Percentiles rank a stretch among this genome's conserved stretches.
phyloP scores from a whole-genome alignment of 2,797 vertebrate genomes.

The Clarias platycephalus region DNA sequence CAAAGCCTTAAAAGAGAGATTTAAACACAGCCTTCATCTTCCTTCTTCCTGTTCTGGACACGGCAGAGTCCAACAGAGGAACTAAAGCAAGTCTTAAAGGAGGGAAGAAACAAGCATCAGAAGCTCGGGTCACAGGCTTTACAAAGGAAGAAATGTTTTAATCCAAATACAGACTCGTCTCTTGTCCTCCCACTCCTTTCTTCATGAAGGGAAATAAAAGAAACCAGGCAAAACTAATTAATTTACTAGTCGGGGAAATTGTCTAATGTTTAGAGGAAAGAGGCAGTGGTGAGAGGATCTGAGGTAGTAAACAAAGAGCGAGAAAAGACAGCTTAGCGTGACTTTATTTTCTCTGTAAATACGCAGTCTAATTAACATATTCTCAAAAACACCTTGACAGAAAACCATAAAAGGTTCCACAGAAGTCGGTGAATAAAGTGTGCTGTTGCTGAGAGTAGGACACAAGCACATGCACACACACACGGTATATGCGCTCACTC shows the following conservation, averaged over 20 bases:
- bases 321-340: slow-evolving; percentile 34
- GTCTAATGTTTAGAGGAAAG: slow-evolving; percentile 55
- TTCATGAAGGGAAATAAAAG: slow-evolving; percentile 77
- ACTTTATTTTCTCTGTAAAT: slow-evolving; percentile 49
- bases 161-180: slow-evolving; percentile 73
- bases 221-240: slow-evolving; percentile 74
- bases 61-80: slow-evolving; percentile 63
- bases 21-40: slow-evolving; percentile 76
- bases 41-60: slow-evolving; percentile 67
- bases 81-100: slow-evolving; percentile 69
- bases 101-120: slow-evolving; percentile 69
- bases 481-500: slow-evolving; percentile 19
- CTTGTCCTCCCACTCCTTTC: slow-evolving; percentile 71
- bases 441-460: slow-evolving; percentile 10
- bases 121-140: slow-evolving; percentile 78
- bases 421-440: slow-evolving; percentile 48
- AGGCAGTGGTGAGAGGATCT: slow-evolving; percentile 44
- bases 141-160: slow-evolving; percentile 72
- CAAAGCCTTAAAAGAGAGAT: slow-evolving; percentile 76
- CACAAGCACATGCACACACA: slow-evolving; percentile 25
- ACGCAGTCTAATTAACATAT: slow-evolving; percentile 54
- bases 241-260: slow-evolving; percentile 73
- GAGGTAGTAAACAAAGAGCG: slow-evolving; percentile 39
- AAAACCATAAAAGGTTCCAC: slow-evolving; percentile 35
- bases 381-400: slow-evolving; percentile 43